phyloP scores from a whole-genome alignment of 1,140 invertebrate species.

The Hylyphantes graminicola region DNA sequence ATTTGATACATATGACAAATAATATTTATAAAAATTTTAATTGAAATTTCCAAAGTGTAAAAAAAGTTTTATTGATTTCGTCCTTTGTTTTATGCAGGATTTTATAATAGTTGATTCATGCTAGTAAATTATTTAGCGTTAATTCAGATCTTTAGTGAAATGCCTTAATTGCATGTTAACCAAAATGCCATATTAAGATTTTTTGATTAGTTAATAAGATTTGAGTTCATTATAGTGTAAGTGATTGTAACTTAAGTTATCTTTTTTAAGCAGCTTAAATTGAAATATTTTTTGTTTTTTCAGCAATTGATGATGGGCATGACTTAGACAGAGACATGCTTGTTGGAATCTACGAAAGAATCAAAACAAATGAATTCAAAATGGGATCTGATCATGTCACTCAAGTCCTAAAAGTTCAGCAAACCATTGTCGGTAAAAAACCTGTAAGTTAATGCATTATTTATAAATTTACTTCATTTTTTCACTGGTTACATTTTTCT shows the following conservation, averaged over 20 bases:
- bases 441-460: slow-evolving; percentile 67
- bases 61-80: too few species aligned
- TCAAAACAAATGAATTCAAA: slow-evolving; percentile 95
- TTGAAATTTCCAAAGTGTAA: too few species aligned
- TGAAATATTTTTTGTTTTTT: slow-evolving; percentile 45
- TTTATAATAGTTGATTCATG: too few species aligned
- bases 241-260: neutral
- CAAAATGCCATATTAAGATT: neutral
- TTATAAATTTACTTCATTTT: neutral
- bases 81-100: too few species aligned
- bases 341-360: slow-evolving; percentile 94
- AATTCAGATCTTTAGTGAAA: too few species aligned
- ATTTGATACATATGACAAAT: too few species aligned
- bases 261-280: neutral
- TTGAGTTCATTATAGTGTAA: neutral
- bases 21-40: too few species aligned
- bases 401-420: slow-evolving; percentile 95
- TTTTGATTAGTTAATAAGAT: neutral
- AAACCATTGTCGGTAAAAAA: slow-evolving; percentile 86
- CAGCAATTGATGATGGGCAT: slow-evolving; percentile 88
- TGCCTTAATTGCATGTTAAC: too few species aligned
- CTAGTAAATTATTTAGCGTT: too few species aligned
- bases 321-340: slow-evolving; percentile 94
- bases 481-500: neutral
- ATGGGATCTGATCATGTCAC: slow-evolving; percentile 97